Evolutionary conservation across 2,888 invertebrate genomes (phyloP).

Genomic region (Acholoe squamosa): DNA sequence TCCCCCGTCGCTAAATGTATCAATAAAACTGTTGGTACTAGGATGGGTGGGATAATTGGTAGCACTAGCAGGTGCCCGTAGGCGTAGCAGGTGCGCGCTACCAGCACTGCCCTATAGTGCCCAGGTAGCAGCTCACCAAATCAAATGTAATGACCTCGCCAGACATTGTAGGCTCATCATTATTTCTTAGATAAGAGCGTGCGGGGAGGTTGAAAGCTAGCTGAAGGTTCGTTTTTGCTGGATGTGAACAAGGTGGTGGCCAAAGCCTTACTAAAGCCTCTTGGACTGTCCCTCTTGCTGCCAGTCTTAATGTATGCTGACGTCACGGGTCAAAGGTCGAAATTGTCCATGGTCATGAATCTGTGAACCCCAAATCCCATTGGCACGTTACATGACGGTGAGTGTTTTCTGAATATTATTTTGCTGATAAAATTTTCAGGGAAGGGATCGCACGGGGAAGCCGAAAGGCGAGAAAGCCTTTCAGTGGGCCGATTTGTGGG

Average conservation of each 20-base stretch:
- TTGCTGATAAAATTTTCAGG: conserved; percentile 85
- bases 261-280: neutral
- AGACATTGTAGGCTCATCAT: neutral
- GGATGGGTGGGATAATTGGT: neutral
- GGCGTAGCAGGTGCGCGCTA: too few relatives aligned
- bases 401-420: conserved; percentile 85
- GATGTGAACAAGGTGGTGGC: neutral
- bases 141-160: neutral
- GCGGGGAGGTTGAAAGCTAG: neutral
- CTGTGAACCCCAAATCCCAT: conserved; percentile 82
- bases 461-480: neutral
- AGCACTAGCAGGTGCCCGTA: neutral
- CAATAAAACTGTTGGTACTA: neutral
- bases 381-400: conserved; percentile 85
- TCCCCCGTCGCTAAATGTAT: neutral
- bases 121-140: too few relatives aligned
- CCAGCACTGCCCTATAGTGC: too few relatives aligned
- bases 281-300: neutral
- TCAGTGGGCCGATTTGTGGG: conserved; percentile 21
- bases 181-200: neutral
- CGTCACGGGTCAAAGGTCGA: conserved; percentile 82
- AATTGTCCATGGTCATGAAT: conserved; percentile 78
- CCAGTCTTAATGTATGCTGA: conserved; percentile 68
- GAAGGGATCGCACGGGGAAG: conserved; percentile 77
- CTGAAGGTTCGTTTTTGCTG: neutral